These are phyloP conservation scores for Gallinago solitaria DNA, from an alignment of 2,797 vertebrate species.

Conservation along the genomic window DNA sequence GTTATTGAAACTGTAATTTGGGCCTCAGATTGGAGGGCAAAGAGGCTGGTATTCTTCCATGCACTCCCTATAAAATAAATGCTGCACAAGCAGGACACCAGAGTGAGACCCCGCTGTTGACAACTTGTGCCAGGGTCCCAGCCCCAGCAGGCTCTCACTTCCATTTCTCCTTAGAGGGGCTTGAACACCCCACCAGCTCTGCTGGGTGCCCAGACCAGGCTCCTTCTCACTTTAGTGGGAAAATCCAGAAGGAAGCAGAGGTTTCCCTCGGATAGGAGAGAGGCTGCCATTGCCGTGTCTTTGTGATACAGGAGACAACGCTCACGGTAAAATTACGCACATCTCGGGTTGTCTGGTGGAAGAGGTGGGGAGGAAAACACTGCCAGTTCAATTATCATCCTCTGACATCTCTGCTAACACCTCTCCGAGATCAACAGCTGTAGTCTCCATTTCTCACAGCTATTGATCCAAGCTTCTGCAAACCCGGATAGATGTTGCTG, in stretches of 20 bases:
- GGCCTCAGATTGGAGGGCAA: neutral
- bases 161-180: neutral
- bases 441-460: neutral
- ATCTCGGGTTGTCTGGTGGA: neutral
- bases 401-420: constrained; percentile 33
- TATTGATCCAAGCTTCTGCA: constrained; percentile 17
- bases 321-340: neutral
- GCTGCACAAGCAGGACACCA: neutral
- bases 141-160: neutral
- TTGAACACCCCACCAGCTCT: neutral
- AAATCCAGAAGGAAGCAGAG: neutral
- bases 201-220: neutral
- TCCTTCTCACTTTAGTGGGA: neutral
- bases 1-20: neutral
- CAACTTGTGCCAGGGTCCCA: neutral
- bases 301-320: neutral
- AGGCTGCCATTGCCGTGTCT: neutral
- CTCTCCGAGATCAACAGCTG: neutral
- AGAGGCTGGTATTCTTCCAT: neutral
- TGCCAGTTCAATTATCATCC: neutral
- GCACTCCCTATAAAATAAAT: neutral
- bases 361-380: neutral
- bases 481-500: neutral
- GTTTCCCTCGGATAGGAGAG: neutral
- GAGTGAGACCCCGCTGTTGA: neutral